These are phyloP conservation scores for Tribolium castaneum DNA, from an alignment of 1,140 invertebrate species.

Conservation along the genomic window DNA sequence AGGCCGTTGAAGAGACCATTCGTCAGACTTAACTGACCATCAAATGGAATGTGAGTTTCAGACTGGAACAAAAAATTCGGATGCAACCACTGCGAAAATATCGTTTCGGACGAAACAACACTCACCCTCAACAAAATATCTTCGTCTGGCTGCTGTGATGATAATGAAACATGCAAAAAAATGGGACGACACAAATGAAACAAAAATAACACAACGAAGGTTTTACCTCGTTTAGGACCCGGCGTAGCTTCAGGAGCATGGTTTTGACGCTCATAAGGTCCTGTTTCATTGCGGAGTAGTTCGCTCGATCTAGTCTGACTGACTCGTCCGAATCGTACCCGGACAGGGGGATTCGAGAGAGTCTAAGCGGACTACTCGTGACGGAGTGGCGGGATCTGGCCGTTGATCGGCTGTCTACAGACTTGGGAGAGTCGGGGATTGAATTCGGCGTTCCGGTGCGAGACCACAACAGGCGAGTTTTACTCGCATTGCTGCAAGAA, in stretches of 20 bases:
- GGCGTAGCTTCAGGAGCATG: constrained; percentile 79
- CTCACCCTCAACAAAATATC: constrained; percentile 73
- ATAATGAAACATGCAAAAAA: constrained; percentile 63
- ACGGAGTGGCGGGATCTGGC: constrained; percentile 40
- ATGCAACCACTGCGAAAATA: not conserved
- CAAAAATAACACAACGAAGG: not conserved
- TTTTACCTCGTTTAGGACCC: constrained; percentile 80
- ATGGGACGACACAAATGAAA: constrained; percentile 49
- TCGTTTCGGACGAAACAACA: constrained; percentile 43
- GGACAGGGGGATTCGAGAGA: constrained; percentile 34
- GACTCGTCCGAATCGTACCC: constrained; percentile 69
- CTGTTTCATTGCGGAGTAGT: constrained; percentile 77
- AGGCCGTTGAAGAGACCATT: constrained; percentile 80
- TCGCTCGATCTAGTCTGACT: constrained; percentile 70
- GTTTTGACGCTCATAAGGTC: constrained; percentile 84
- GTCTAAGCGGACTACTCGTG: constrained; percentile 61
- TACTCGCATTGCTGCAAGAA: constrained; percentile 56
- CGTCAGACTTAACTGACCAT: constrained; percentile 75
- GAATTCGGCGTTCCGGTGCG: constrained; percentile 64
- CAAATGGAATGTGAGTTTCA: constrained; percentile 89
- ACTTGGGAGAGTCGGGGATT: constrained; percentile 57
- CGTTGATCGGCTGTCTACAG: constrained; percentile 48
- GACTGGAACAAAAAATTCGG: constrained; percentile 58
- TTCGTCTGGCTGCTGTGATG: constrained; percentile 68
- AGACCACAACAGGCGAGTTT: constrained; percentile 68